Base-by-base conservation (phyloP, 2,113 vertebrate genomes). In the Notothenia coriiceps region DNA sequence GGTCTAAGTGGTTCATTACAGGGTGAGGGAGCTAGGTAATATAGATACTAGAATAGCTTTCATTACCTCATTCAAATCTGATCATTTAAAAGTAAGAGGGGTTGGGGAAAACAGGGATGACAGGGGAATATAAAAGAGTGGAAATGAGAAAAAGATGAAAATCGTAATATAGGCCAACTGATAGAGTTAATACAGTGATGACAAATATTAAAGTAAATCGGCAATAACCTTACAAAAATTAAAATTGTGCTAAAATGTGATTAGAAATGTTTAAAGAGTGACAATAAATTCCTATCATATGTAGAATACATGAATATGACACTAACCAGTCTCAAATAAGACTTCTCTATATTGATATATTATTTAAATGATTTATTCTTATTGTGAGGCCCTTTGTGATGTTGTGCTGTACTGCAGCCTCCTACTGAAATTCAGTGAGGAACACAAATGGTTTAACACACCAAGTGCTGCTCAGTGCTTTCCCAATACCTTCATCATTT, bases 21-120 rank as follows among this genome's bases (percentile, higher is more conserved):
- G 90, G 87, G 90, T 93, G 89, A 90, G 89, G 89, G 88, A 92
- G 78, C 74, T 87, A 88, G 89, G 88, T 93, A 91, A 90, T 92
- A 94, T 87, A 94, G 92, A 94, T 94, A 93, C 89, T 93, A 91
- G 93, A 94, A 93, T 92, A 94, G 89, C 85, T 91, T 91, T 94
- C 81, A 92, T 92, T 92, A 90, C 85, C 91, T 91, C 85, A 89
- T 93, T 93, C 87, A 91, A 92, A 92, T 87, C 79, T 68, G 55
- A 88, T 90, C 86, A 86, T 90, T 83, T 89, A 77, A 89, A 76
- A 86, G 60, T 87, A 86, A 81, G 63, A 86, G 62, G 80, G 51
- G 70, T 65, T 33, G 79, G 65, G 62, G 35, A 13, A 60, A 68
- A 67, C 64, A 62, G 71, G 57, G 70, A 86, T 47, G 70, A 80